phyloP scores from a whole-genome alignment of 2,797 vertebrate genomes.

The Enteromius radiatus region DNA sequence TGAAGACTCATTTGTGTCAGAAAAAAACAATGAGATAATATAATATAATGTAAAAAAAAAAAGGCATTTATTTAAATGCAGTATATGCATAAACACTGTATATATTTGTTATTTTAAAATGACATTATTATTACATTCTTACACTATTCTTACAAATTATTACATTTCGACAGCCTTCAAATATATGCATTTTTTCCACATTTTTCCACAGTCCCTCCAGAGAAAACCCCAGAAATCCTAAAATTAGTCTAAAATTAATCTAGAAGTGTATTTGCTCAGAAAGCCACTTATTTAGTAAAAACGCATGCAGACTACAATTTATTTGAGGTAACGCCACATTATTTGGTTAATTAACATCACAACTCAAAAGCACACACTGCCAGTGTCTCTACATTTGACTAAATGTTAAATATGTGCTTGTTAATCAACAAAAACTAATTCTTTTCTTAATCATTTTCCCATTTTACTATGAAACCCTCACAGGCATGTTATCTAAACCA shows the following conservation, averaged over 20 bases:
- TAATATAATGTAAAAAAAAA: no score
- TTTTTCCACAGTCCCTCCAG: background rate
- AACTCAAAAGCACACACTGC: background rate
- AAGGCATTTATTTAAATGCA: no score
- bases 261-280: background rate
- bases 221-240: background rate
- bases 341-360: background rate
- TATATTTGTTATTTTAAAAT: no score
- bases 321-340: background rate
- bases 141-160: no score
- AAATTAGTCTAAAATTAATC: background rate
- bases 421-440: background rate
- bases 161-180: background rate
- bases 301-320: background rate
- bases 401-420: background rate
- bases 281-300: background rate
- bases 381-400: background rate
- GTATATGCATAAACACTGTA: no score
- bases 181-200: background rate
- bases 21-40: background rate
- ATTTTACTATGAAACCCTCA: slow-evolving; percentile 3
- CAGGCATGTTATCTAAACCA: slow-evolving; percentile 16
- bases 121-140: no score
- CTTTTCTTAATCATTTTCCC: background rate
- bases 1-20: background rate